Evolutionary conservation across 2,797 vertebrate species (phyloP).

Genomic region (Danio aesculapii): DNA sequence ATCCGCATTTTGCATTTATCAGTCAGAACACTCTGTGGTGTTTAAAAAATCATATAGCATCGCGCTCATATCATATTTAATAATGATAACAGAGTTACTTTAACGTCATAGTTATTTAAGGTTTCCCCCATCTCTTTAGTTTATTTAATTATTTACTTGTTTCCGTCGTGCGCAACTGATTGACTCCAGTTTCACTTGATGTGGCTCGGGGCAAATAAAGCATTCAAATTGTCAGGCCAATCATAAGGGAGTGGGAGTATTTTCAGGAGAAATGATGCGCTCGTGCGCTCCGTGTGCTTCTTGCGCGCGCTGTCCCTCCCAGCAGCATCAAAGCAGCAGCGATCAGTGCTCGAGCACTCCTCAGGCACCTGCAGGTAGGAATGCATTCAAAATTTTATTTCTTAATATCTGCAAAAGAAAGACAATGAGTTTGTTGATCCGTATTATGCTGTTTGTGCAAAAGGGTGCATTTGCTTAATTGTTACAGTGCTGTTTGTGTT

Average conservation of each 20-base stretch:
- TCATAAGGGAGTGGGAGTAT: slow-evolving; percentile 43
- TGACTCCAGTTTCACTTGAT: background rate
- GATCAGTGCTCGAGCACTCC: slow-evolving; percentile 44
- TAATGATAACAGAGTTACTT: background rate
- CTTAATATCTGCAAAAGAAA: background rate
- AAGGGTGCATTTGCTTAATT: background rate
- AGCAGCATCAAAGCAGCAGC: slow-evolving; percentile 50
- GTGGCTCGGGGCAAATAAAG: slow-evolving; percentile 10
- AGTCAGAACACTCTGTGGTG: background rate
- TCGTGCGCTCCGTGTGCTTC: slow-evolving; percentile 37
- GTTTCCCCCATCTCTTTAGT: background rate
- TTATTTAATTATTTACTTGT: background rate
- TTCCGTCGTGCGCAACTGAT: background rate
- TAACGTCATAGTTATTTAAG: background rate
- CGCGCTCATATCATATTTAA: too few relatives aligned
- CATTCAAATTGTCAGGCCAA: slow-evolving; percentile 23
- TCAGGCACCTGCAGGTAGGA: slow-evolving; percentile 45
- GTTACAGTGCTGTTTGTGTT: slow-evolving; percentile 9
- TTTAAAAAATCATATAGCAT: too few relatives aligned
- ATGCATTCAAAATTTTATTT: background rate
- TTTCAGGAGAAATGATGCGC: slow-evolving; percentile 47
- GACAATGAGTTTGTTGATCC: background rate
- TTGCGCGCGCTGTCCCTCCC: slow-evolving; percentile 51
- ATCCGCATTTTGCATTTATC: background rate
- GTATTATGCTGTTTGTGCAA: background rate